Base-by-base conservation (phyloP, 1,140 invertebrate genomes). In the Ceratitis capitata region DNA sequence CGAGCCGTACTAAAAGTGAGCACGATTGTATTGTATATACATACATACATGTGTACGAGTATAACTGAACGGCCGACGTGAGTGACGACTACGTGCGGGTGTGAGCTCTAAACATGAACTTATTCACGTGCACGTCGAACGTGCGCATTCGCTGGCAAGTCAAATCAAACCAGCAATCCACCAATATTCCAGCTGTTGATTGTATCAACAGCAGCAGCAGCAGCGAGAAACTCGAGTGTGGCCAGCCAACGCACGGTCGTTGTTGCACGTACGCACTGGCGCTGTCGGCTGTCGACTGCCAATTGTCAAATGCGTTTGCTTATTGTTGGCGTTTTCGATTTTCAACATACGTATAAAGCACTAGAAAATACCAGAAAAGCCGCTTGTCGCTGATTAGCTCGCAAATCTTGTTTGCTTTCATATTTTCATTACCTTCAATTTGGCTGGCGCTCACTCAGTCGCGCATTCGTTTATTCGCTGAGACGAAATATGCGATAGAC, bases 221-320 rank as follows among this genome's bases (percentile, higher is more conserved):
- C 19, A 42, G 32, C 19, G 12, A 1, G 16, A 42, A 23, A 16
- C 35, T 69, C 29, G 61, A 19, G n/a, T n/a, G n/a, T 19, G 32
- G 32, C 32, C n/a, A 26, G 23, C 32, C n/a, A 26, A 12, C 69
- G 19, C 69, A 78, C 69, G 69, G 39, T n/a, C 39, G 16, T n/a
- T 78, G 39, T 10, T 78, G 69, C 69, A 78, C 69, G 69, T 78
- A 78, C 69, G 69, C 69, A 78, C 69, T 45, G 58, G 29, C 58
- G 69, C 69, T 78, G 69, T 10, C 19, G 69, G 7, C 51, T 53
- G 19, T n/a, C 19, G 51, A n/a, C 19, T 53, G n/a, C 47, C 6
- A 49, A 1, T 64, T 32, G 58, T 26, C 32, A 12, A 26, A 29
- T 9, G 51, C 51, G 51, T 56, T 23, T 56, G 19, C 14, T 19